phyloP scores from a whole-genome alignment of 2,888 invertebrate genomes.

The Cryptocephalus moraei region DNA sequence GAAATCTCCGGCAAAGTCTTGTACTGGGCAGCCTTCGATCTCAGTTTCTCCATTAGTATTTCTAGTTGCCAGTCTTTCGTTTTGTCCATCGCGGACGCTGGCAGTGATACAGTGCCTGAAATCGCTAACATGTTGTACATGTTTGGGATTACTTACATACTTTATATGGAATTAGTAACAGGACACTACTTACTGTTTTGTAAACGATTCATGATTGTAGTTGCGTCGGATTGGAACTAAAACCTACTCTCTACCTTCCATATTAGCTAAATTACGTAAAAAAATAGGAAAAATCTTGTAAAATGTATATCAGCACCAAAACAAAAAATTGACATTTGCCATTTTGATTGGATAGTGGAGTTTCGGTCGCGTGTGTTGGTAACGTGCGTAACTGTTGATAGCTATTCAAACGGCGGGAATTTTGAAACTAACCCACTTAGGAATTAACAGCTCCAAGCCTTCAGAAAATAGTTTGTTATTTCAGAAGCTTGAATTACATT shows the following conservation, averaged over 20 bases:
- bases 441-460: too few species aligned
- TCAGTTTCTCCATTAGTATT: constrained; percentile 82
- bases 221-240: neutral
- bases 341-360: neutral
- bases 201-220: constrained; percentile 21
- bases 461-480: too few species aligned
- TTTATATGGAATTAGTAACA: constrained; percentile 2
- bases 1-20: constrained; percentile 79
- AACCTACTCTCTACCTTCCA: constrained; percentile 12
- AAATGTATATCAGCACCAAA: constrained; percentile 22
- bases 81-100: constrained; percentile 40
- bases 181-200: constrained; percentile 23
- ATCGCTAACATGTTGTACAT: constrained; percentile 1
- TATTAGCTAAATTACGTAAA: constrained; percentile 10
- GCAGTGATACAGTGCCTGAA: constrained; percentile 19
- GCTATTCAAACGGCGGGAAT: too few species aligned
- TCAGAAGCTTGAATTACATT: too few species aligned
- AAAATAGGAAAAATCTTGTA: constrained; percentile 9
- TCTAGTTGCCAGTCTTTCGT: constrained; percentile 72
- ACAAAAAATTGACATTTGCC: constrained; percentile 23
- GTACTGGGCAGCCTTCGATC: constrained; percentile 71
- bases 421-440: too few species aligned
- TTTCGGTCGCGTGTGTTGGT: too few species aligned
- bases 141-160: constrained; percentile 4
- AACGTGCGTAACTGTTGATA: too few species aligned